phyloP scores from a whole-genome alignment of 2,888 invertebrate genomes.

The Tryphoninae sp. region DNA sequence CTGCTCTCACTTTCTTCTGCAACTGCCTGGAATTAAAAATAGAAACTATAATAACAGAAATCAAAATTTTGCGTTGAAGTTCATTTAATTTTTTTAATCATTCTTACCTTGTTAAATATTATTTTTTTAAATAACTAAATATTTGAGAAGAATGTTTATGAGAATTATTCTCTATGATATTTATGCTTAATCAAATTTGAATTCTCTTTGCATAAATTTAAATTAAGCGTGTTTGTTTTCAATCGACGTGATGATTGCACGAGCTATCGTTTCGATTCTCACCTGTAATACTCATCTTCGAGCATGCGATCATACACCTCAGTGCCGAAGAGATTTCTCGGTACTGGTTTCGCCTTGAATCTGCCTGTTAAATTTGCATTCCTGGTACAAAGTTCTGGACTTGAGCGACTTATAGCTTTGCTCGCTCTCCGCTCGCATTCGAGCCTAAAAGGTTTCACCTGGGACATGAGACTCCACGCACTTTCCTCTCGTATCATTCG shows the following conservation, averaged over 20 bases:
- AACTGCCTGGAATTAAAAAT: constrained; percentile 74
- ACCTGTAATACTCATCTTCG: constrained; percentile 85
- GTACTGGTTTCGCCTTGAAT: constrained; percentile 87
- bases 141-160: constrained; percentile 11
- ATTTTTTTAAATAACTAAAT: constrained; percentile 9
- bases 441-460: constrained; percentile 78
- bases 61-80: too few species aligned
- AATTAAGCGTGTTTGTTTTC: not conserved
- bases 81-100: not conserved
- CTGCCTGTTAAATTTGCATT: constrained; percentile 61
- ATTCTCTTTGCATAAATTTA: not conserved
- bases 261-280: constrained; percentile 84
- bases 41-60: not conserved
- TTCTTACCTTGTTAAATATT: not conserved
- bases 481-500: constrained; percentile 79
- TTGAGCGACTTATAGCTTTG: constrained; percentile 76
- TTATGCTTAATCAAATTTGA: not conserved
- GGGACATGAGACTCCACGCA: constrained; percentile 77
- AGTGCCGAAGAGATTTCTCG: constrained; percentile 87
- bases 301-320: constrained; percentile 88
- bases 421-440: constrained; percentile 79
- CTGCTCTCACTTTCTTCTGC: constrained; percentile 87
- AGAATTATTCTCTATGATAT: constrained; percentile 5
- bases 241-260: constrained; percentile 32
- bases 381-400: constrained; percentile 77